These are phyloP conservation scores for Ooceraea biroi DNA, from an alignment of 1,140 invertebrate species.

Conservation along the genomic window DNA sequence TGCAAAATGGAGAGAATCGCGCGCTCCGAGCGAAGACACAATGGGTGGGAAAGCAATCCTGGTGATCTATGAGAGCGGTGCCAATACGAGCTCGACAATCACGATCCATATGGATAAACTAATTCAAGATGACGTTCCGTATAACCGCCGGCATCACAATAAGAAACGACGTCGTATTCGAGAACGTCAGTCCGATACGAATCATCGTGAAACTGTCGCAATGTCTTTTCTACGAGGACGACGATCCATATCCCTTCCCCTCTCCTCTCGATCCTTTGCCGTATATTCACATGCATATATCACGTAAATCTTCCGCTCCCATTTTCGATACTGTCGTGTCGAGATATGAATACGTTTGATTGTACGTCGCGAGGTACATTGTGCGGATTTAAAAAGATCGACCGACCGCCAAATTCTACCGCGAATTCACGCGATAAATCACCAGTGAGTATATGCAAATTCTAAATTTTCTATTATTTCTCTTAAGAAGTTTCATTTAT, in stretches of 20 bases:
- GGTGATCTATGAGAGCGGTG: constrained; percentile 70
- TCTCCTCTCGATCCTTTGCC: neutral
- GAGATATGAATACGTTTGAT: constrained; percentile 15
- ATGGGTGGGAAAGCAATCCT: constrained; percentile 72
- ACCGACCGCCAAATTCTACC: neutral
- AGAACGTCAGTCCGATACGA: constrained; percentile 63
- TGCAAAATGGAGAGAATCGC: constrained; percentile 70
- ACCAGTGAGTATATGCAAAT: too few species aligned
- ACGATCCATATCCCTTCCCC: neutral
- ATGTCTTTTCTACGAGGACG: constrained; percentile 8
- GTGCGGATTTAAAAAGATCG: neutral
- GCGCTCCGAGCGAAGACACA: constrained; percentile 68
- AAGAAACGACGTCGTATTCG: constrained; percentile 39
- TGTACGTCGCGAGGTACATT: neutral
- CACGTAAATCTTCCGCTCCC: constrained; percentile 22
- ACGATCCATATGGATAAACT: constrained; percentile 75
- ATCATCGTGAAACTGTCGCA: constrained; percentile 21
- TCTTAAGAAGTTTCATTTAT: too few species aligned
- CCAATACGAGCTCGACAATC: constrained; percentile 49
- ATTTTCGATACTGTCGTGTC: neutral
- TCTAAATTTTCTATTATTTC: too few species aligned
- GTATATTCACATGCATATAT: constrained; percentile 5
- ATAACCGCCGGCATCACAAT: constrained; percentile 54
- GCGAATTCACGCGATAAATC: neutral
- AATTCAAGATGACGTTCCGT: constrained; percentile 68